A percentile compares a stretch with the other conserved stretches of the same genome.
These are phyloP conservation scores for Euglossa dilemma DNA, from an alignment of 1,140 invertebrate species.

Conservation along the genomic window DNA sequence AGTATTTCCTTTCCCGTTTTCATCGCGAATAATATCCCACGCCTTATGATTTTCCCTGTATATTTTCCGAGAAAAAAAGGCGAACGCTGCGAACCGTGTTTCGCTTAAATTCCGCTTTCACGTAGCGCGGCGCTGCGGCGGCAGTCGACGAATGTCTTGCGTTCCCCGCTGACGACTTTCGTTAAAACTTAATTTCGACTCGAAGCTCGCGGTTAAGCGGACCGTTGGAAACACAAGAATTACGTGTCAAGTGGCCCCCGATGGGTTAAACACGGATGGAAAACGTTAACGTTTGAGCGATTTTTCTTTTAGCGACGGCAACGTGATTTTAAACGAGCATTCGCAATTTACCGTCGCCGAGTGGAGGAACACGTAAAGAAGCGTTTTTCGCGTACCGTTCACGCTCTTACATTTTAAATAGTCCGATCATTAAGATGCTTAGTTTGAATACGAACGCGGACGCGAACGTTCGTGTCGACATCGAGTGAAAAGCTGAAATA, in stretches of 20 bases:
- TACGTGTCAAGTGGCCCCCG: constrained; percentile 26
- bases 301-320: background rate
- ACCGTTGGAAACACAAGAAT: constrained; percentile 3
- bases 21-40: background rate
- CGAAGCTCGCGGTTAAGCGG: background rate
- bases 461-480: background rate
- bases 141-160: background rate
- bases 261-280: constrained; percentile 32
- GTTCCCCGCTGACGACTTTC: background rate
- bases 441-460: background rate
- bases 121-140: background rate
- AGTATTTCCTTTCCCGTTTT: background rate
- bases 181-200: constrained; percentile 26
- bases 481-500: constrained; percentile 12
- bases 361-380: background rate
- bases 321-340: constrained; percentile 3
- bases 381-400: background rate
- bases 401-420: constrained; percentile 6
- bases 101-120: constrained; percentile 10
- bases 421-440: background rate
- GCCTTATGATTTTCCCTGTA: background rate
- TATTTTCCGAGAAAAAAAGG: background rate
- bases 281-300: constrained; percentile 22
- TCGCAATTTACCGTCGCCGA: background rate
- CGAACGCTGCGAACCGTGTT: background rate